Base-by-base conservation (phyloP, 2,113 vertebrate genomes). In the Syngnathoides biaculeatus region DNA sequence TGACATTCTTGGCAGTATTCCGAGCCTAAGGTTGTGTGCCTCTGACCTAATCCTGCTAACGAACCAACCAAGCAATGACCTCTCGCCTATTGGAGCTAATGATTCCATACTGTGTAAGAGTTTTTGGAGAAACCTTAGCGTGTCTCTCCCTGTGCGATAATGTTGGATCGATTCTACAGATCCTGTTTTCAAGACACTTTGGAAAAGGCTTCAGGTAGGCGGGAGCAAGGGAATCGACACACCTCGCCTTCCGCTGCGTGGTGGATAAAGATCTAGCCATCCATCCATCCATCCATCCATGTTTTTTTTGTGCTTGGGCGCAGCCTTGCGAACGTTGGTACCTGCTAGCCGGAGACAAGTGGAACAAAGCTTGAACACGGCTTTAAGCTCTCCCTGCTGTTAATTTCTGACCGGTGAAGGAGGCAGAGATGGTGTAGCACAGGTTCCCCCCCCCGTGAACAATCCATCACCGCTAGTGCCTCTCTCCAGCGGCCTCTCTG, bases 401-500 rank as follows among this genome's bases (percentile, higher is more conserved):
- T 86, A 84, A 88, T 88, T 82, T 77, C 72, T 83, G 17, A 74
- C 77, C 70, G 83, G 82, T 83, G 72, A 81, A 68, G 50, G 72
- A 82, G 73, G 76, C 79, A 77, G 78, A 72, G 80, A 79, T 85
- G 86, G 82, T 86, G 85, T 69, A 80, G 82, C 84, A 77, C 82
- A 80, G 78, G 85, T 72, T 22, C 58, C 82, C 60, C 72, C 79
- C 81, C 81, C 67, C 69, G 84, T 79, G 85, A 86, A 81, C 85
- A 77, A 90, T 90, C 84, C 85, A 88, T 90, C 88, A 90, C 80
- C 80, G 87, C 86, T 86, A 86, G 81, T 82, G 86, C 69, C 52
- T 75, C 75, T 84, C 81, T 84, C 82, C 63, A 62, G 74, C 84
- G 75, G 50, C 66, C 10, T 58, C 78, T 78, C 63, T 3, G 22